A percentile compares a stretch with the other conserved stretches of the same genome.
phyloP scores from a whole-genome alignment of 2,113 vertebrate species.

The Charadrius vociferus region DNA sequence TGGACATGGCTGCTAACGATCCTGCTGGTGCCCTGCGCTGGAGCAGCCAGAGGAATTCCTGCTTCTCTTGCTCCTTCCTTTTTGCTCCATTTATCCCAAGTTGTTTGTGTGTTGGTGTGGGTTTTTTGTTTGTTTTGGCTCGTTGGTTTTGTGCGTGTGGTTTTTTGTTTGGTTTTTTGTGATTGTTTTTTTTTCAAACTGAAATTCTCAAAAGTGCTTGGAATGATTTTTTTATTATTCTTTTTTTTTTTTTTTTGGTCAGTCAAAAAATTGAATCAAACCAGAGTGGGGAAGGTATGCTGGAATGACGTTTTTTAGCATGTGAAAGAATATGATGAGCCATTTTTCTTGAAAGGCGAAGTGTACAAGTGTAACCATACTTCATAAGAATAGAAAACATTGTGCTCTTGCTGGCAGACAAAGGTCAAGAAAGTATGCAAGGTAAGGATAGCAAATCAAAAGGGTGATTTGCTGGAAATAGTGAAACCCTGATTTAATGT shows the following conservation, averaged over 20 bases:
- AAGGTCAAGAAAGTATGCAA: not conserved
- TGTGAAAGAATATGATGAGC: not conserved
- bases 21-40: not conserved
- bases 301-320: not conserved
- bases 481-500: not conserved
- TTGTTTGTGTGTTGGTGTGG: not conserved
- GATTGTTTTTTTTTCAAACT: not conserved
- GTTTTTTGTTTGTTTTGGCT: not conserved
- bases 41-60: not conserved
- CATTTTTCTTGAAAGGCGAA: not conserved
- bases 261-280: not conserved
- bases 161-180: not conserved
- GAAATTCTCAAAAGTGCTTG: not conserved
- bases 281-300: not conserved
- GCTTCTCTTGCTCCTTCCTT: accelerated
- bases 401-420: not conserved
- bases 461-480: not conserved
- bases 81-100: not conserved
- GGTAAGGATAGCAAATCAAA: not conserved
- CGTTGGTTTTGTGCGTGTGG: not conserved
- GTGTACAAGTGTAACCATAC: not conserved
- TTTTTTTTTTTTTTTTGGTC: not conserved
- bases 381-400: not conserved
- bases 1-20: not conserved
- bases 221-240: not conserved